These are phyloP conservation scores for Physella acuta DNA, from an alignment of 1,140 invertebrate genomes.

Conservation along the genomic window DNA sequence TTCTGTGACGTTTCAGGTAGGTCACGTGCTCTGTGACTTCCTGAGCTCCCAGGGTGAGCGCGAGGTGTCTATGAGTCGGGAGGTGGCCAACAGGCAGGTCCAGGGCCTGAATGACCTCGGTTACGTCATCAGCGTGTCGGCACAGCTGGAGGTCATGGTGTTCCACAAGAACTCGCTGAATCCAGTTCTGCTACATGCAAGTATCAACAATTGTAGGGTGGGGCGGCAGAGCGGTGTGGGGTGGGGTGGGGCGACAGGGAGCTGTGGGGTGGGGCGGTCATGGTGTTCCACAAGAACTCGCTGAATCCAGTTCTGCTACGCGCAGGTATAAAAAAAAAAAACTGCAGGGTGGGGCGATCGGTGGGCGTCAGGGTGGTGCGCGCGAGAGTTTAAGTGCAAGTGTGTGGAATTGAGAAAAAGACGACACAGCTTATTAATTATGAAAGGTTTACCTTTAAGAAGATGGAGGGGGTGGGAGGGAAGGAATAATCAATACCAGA, in stretches of 20 bases:
- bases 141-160: not conserved
- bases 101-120: not conserved
- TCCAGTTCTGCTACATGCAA: conserved; percentile 1
- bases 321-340: not conserved
- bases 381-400: not conserved
- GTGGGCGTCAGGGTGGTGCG: not conserved
- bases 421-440: not conserved
- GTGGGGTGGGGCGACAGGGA: not conserved
- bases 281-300: not conserved
- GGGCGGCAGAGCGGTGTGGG: not conserved
- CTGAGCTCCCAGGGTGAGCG: not conserved
- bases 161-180: not conserved
- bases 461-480: not conserved
- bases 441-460: not conserved
- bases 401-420: no score
- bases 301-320: not conserved
- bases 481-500: no score
- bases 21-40: conserved; percentile 8
- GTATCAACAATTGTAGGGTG: not conserved
- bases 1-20: no score
- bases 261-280: not conserved
- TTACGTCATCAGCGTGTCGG: not conserved
- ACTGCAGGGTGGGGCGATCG: no score
- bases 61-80: not conserved
- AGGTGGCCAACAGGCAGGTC: conserved; percentile 3